Evolutionary conservation across 2,797 vertebrate genomes (phyloP).

Genomic region (Cossypha niveicapilla): DNA sequence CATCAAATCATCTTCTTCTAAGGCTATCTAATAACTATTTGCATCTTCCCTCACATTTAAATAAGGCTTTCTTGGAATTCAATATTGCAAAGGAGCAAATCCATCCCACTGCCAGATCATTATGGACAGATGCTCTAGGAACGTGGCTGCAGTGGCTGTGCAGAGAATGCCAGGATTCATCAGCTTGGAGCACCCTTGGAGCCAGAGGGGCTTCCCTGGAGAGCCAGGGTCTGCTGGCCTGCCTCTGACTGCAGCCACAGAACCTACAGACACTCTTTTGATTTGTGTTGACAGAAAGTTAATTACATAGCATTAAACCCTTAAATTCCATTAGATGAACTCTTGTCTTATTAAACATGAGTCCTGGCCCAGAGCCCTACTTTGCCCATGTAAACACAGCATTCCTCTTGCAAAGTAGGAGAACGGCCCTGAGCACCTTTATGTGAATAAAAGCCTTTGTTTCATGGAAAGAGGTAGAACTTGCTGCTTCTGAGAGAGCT

Average conservation of each 20-base stretch:
- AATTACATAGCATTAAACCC: neutral
- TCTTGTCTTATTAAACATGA: neutral
- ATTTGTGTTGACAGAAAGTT: neutral
- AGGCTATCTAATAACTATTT: neutral
- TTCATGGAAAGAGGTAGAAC: neutral
- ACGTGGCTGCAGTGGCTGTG: neutral
- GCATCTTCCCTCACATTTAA: neutral
- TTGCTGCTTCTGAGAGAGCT: neutral
- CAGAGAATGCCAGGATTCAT: neutral
- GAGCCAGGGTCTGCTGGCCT: fast-evolving
- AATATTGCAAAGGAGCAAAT: neutral
- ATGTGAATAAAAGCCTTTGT: neutral
- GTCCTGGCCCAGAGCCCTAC: neutral
- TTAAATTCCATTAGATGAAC: neutral
- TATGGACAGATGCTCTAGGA: neutral
- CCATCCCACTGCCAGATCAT: neutral
- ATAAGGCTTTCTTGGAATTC: neutral
- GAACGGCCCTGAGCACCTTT: neutral
- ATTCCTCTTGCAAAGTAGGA: neutral
- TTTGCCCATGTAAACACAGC: neutral
- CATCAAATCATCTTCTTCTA: neutral
- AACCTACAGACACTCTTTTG: neutral
- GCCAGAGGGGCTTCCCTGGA: neutral
- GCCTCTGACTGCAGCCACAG: neutral
- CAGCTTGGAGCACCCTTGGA: neutral